These are phyloP conservation scores for Burhinus oedicnemus DNA, from an alignment of 2,113 vertebrate genomes.

Conservation along the genomic window DNA sequence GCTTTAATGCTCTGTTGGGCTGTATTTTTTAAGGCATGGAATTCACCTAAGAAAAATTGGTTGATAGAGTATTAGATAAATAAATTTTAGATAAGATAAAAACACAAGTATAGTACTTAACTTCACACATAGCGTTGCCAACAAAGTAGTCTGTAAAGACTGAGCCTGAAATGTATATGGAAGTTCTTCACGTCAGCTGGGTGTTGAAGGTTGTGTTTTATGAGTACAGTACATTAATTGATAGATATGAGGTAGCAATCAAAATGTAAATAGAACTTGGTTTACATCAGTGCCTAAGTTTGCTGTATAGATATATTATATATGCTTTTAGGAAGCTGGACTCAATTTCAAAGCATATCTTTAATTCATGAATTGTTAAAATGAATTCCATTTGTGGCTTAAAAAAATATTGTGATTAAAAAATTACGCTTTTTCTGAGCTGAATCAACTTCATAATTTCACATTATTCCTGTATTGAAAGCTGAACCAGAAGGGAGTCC, in stretches of 20 bases:
- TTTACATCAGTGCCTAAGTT: constrained; percentile 29
- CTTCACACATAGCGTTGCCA: background rate
- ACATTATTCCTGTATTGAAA: background rate
- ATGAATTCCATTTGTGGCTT: constrained; percentile 39
- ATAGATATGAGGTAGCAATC: constrained; percentile 52
- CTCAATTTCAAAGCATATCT: constrained; percentile 55
- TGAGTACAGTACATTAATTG: constrained; percentile 43
- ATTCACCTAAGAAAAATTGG: background rate
- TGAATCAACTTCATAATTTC: constrained; percentile 34
- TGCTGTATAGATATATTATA: constrained; percentile 27
- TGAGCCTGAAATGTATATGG: background rate
- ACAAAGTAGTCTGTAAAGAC: background rate
- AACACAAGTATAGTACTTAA: background rate
- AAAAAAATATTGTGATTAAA: constrained; percentile 51
- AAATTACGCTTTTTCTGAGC: constrained; percentile 24
- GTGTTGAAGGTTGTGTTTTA: constrained; percentile 57
- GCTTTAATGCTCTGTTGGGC: background rate
- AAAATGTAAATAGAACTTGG: constrained; percentile 63
- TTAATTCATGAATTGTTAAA: constrained; percentile 67
- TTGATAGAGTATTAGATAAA: background rate
- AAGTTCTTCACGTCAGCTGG: constrained; percentile 14
- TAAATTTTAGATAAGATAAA: constrained; percentile 24
- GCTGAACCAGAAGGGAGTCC: background rate
- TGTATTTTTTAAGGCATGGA: background rate
- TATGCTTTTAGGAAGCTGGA: constrained; percentile 35